A percentile compares a stretch with the other conserved stretches of the same genome.
These are phyloP conservation scores for Rhinella marina DNA, from an alignment of 2,797 vertebrate genomes.

Conservation along the genomic window DNA sequence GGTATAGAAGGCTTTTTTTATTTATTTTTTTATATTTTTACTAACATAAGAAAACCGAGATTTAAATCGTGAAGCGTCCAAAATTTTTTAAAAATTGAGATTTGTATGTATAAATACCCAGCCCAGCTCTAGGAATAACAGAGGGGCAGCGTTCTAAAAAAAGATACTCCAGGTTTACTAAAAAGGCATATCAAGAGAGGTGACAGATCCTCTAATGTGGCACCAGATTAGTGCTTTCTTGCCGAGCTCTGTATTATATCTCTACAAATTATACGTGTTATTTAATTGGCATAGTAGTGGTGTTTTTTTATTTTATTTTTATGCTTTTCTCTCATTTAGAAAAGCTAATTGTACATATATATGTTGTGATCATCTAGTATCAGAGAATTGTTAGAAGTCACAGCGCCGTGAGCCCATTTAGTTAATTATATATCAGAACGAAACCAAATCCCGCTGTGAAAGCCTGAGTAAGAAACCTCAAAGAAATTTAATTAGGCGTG, in stretches of 20 bases:
- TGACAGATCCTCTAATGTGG: neutral
- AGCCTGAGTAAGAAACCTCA: neutral
- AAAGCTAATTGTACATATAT: constrained; percentile 22
- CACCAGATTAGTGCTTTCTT: neutral
- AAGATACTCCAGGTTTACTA: too few species aligned
- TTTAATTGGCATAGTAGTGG: neutral
- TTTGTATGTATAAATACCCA: too few species aligned
- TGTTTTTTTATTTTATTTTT: neutral
- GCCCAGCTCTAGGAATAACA: too few species aligned
- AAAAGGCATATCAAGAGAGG: too few species aligned
- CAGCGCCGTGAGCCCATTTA: neutral
- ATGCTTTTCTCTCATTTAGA: neutral
- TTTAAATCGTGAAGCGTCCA: too few species aligned
- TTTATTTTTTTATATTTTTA: too few species aligned
- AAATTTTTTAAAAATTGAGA: too few species aligned
- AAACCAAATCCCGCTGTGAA: neutral
- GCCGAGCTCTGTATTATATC: neutral
- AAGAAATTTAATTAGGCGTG: neutral
- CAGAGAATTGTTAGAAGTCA: constrained; percentile 2
- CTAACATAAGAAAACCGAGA: too few species aligned
- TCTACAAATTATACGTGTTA: neutral
- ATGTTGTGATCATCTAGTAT: neutral
- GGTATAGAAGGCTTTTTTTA: too few species aligned
- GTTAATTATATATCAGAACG: constrained; percentile 31
- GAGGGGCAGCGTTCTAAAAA: too few species aligned